A percentile compares a stretch with the other conserved stretches of the same genome.
phyloP scores from a whole-genome alignment of 1,140 invertebrate species.

The Hylaeus anthracinus region DNA sequence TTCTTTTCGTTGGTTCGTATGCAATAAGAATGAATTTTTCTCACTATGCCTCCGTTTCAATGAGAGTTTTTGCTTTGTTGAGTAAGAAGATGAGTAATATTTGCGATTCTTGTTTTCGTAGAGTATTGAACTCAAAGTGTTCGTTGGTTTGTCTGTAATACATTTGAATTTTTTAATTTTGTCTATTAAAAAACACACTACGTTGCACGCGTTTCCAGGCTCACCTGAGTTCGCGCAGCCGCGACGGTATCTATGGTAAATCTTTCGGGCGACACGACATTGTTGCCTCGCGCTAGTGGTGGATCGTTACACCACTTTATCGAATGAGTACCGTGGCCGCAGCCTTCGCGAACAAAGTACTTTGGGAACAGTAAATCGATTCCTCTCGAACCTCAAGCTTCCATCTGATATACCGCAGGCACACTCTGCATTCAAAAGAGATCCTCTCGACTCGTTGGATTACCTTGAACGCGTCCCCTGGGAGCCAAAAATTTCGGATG shows the following conservation, averaged over 20 bases:
- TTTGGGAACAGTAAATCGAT: conserved; percentile 45
- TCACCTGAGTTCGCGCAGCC: not conserved
- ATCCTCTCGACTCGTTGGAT: not conserved
- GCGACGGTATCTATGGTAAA: not conserved
- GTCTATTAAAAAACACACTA: too few relatives aligned
- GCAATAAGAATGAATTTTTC: too few relatives aligned
- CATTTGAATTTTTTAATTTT: too few relatives aligned
- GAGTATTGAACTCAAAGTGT: too few relatives aligned
- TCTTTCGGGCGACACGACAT: not conserved
- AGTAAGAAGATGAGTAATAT: too few relatives aligned
- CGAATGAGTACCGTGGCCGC: conserved; percentile 3
- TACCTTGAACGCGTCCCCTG: not conserved
- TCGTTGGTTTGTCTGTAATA: too few relatives aligned
- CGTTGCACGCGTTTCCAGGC: not conserved
- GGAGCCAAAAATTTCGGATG: not conserved
- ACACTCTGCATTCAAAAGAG: not conserved
- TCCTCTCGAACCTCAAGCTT: not conserved
- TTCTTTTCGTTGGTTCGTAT: too few relatives aligned
- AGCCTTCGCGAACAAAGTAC: conserved; percentile 28
- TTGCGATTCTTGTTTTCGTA: too few relatives aligned
- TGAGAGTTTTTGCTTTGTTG: too few relatives aligned
- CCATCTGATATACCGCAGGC: conserved; percentile 1
- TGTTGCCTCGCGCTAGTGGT: not conserved
- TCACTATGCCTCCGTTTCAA: too few relatives aligned
- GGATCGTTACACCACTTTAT: conserved; percentile 18